Conservation (phyloP, 2,113 vertebrate genomes). For the Myanophis thanlyinensis region DNA sequence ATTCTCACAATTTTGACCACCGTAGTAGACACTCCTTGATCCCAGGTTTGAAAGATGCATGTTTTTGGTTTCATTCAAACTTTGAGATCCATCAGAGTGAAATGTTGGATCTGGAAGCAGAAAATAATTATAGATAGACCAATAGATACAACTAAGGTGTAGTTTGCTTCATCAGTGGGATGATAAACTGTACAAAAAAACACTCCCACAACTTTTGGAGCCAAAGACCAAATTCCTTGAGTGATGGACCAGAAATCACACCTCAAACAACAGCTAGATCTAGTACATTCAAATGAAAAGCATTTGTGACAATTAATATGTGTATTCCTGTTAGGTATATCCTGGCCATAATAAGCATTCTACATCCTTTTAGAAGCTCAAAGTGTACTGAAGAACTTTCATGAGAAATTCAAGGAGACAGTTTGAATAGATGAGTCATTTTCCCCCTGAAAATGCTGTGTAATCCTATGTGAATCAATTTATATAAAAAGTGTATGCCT, state of each 20-base stretch:
- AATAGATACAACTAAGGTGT: background rate
- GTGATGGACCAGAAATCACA: background rate
- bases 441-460: background rate
- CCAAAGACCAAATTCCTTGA: background rate
- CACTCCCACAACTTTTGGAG: background rate
- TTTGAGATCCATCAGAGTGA: background rate
- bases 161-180: background rate
- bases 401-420: background rate
- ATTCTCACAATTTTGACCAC: background rate
- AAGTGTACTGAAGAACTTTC: background rate
- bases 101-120: background rate
- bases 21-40: background rate
- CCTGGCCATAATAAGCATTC: background rate
- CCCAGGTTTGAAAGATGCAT: background rate
- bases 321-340: background rate
- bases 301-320: background rate
- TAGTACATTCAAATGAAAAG: background rate
- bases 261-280: background rate
- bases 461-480: background rate
- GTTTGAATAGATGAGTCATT: background rate
- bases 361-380: background rate
- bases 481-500: background rate
- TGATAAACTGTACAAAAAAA: background rate
- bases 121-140: background rate
- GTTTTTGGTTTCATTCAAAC: background rate